Evolutionary conservation across 2,888 invertebrate species (phyloP), one percentile per base, ranked within the genome.

Genomic region (Cerastoderma edule): DNA sequence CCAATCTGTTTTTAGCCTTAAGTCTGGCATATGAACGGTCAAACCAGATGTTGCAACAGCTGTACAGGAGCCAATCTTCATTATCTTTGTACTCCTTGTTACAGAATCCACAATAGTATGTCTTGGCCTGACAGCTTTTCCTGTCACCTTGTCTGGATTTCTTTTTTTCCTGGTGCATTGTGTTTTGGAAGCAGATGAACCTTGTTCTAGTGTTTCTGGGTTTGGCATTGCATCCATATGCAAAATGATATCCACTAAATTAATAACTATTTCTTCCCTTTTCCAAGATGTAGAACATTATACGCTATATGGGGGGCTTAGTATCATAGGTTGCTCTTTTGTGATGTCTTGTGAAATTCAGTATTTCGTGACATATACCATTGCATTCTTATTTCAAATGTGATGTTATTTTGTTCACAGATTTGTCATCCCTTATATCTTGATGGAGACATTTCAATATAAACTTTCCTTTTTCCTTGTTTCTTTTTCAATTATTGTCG

Each of bases 401-500:
- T 1, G 71, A 75, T n/a, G 24, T 19, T 24, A 60, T 67, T 53
- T 57, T 72, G 13, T 65, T 50, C 48, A 54, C 65, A 10, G 68
- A 64, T 28, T 44, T 65, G 57, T 72, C 76, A 24, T 27, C 44
- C 27, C 64, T 27, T 10, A 67, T 71, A 44, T 75, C 67, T 71
- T 63, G 65, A 67, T 19, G 65, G 24, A n/a, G n/a, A n/a, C n/a
- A n/a, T n/a, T 24, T 39, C 19, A 19, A 65, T 48, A 30, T 54
- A 64, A 22, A 56, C 33, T 76, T 68, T 72, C 44, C 69, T 57
- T 75, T 74, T 74, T 53, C 33, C 74, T 33, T 28, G 27, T 30
- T 30, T 72, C 28, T 68, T 68, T 16, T 64, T 32, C 13, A 76
- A 72, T 76, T 76, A 64, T 56, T 76, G 57, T 48, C 76, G 50